phyloP scores from a whole-genome alignment of 2,888 invertebrate species.

The Dendrolimus pini region DNA sequence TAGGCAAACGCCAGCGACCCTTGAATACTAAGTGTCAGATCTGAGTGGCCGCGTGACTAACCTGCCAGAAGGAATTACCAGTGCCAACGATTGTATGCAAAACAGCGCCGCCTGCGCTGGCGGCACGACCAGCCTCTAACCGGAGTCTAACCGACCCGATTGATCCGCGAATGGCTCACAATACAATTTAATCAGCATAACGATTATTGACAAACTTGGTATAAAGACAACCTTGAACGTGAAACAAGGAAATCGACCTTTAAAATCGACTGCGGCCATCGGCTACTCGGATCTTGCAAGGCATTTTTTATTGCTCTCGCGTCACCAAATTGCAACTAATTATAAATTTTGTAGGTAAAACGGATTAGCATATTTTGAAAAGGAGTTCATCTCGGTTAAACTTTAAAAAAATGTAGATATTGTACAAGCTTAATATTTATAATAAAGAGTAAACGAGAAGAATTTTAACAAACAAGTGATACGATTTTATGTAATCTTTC shows the following conservation, averaged over 20 bases:
- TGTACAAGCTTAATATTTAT: too few relatives aligned
- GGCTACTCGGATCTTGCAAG: too few relatives aligned
- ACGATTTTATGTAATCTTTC: neutral
- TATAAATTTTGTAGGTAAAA: too few relatives aligned
- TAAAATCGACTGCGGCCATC: too few relatives aligned
- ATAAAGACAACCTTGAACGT: neutral
- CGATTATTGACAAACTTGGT: neutral
- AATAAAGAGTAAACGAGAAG: neutral
- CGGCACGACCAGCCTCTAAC: conserved; percentile 5
- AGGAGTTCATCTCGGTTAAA: too few relatives aligned
- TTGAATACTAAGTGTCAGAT: conserved; percentile 56
- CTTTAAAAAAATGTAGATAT: too few relatives aligned
- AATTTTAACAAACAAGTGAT: neutral
- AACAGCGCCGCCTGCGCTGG: conserved; percentile 30
- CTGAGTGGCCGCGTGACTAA: conserved; percentile 64
- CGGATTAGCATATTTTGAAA: too few relatives aligned
- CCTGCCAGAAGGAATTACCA: conserved; percentile 58
- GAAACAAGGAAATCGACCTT: neutral
- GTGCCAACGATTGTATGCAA: conserved; percentile 68
- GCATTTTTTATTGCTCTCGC: too few relatives aligned
- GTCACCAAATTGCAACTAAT: too few relatives aligned
- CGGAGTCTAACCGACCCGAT: neutral
- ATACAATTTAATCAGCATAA: neutral
- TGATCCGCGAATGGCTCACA: neutral
- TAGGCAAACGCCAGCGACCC: conserved; percentile 42